Percentiles rank a stretch among this genome's conserved stretches.
Conservation (phyloP, 2,113 vertebrate genomes). For the Spheniscus mendiculus region DNA sequence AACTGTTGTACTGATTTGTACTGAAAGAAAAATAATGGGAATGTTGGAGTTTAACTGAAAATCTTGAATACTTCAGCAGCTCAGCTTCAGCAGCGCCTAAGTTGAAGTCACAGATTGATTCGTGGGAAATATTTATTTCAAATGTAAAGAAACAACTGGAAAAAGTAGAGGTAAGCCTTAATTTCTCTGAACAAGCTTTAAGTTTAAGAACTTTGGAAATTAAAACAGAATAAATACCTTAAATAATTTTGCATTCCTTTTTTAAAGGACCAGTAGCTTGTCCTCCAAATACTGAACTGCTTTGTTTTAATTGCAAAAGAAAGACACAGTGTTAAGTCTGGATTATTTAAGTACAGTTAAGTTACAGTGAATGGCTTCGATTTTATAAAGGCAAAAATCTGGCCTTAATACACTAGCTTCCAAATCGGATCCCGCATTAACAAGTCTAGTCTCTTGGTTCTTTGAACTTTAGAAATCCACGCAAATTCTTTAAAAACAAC, state of each 20-base stretch:
- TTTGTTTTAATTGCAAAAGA: not conserved
- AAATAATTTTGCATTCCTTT: not conserved
- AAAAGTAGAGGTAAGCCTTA: constrained; percentile 61
- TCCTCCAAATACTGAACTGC: not conserved
- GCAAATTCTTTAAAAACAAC: not conserved
- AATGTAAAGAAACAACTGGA: constrained; percentile 59
- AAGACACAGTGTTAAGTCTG: not conserved
- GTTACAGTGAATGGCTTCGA: not conserved
- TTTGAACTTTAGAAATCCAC: not conserved
- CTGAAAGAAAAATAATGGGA: not conserved
- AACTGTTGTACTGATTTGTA: too few relatives aligned
- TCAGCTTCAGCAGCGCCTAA: not conserved
- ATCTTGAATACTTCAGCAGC: constrained; percentile 36
- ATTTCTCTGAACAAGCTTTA: not conserved
- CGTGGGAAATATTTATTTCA: constrained; percentile 67
- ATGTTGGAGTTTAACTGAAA: not conserved
- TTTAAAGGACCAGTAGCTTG: not conserved
- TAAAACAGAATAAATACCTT: not conserved
- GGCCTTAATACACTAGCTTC: not conserved
- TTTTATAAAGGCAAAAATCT: not conserved
- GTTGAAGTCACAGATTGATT: constrained; percentile 27
- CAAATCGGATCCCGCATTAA: not conserved
- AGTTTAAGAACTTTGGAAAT: not conserved
- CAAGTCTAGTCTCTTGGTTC: not conserved
- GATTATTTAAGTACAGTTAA: not conserved